Conservation (phyloP, 2,797 vertebrate species). For the Botia almorhae region DNA sequence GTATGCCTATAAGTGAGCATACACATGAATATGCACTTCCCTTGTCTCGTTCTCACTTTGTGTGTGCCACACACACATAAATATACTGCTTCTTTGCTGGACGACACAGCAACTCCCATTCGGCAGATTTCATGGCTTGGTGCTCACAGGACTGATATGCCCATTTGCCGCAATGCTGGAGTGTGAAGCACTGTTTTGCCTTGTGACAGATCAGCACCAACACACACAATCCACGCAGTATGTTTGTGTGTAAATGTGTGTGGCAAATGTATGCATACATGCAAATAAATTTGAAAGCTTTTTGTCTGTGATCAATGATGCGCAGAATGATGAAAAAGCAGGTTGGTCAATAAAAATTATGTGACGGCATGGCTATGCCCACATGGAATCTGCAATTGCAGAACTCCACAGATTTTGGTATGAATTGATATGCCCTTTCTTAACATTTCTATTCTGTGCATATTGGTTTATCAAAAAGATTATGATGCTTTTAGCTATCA, state of each 20-base stretch:
- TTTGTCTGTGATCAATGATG: not conserved
- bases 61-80: not conserved
- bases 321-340: not conserved
- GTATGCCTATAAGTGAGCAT: no score
- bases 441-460: not conserved
- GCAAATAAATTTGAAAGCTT: not conserved
- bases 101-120: slow-evolving; percentile 48
- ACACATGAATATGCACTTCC: not conserved
- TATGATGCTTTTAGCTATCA: not conserved
- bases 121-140: slow-evolving; percentile 72
- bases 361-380: not conserved
- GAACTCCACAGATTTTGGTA: no score
- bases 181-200: slow-evolving; percentile 23
- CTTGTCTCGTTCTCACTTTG: not conserved
- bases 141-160: slow-evolving; percentile 69
- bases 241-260: no score
- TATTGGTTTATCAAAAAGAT: not conserved
- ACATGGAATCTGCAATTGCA: not conserved
- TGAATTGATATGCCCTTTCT: no score
- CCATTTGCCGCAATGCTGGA: slow-evolving; percentile 54
- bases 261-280: not conserved
- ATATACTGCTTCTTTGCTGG: slow-evolving; percentile 7
- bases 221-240: slow-evolving; percentile 5
- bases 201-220: slow-evolving; percentile 22
- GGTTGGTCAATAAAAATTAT: not conserved